Evolutionary conservation across 2,888 invertebrate genomes (phyloP), one percentile per base, ranked within the genome.

Genomic region (Drosophila subsilvestris): DNA sequence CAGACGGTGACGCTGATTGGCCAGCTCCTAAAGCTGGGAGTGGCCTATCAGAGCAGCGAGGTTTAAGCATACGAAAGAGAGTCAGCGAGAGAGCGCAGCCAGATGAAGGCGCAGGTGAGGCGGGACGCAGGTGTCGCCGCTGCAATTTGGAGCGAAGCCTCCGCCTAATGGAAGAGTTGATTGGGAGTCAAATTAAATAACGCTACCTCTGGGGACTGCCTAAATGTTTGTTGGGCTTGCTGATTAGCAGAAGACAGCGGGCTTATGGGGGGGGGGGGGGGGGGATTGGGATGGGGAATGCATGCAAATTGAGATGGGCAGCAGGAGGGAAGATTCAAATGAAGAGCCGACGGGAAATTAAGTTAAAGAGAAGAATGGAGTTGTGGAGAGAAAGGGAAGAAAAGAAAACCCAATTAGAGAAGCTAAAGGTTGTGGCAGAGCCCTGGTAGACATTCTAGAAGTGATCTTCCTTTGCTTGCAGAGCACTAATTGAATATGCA

Each of bases 91-190:
- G 65, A 17, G 2, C 29, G 32, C 37, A 27, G 6, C 59, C 63
- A 51, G 65, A 49, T 44, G 66, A 1, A 9, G 48, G 74, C 8
- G 18, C 63, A 57, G 37, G 37, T 37, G 37, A 27, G 27, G 9
- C 27, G 27, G 14, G 37, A 14, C 37, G 75, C 83, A 86, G 85
- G 83, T 83, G 83, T 87, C 75, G 85, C 72, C 67, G 65, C 49
- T 71, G 72, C 79, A 79, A 81, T 81, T 84, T 79, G 67, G 43
- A 20, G 20, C 72, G 63, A 25, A 54, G 67, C 66, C 60, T 54
- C 32, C 50, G 50, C 58, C 59, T 60, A 70, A 70, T 65, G 59
- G 73, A 59, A 54, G 58, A 70, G 71, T 58, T 57, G 63, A 50
- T 71, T 71, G 63, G 58, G 48, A 54, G 56, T 71, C 54, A 62